These are phyloP conservation scores for Drosophila kambysellisi DNA, from an alignment of 2,888 invertebrate species.

Conservation along the genomic window DNA sequence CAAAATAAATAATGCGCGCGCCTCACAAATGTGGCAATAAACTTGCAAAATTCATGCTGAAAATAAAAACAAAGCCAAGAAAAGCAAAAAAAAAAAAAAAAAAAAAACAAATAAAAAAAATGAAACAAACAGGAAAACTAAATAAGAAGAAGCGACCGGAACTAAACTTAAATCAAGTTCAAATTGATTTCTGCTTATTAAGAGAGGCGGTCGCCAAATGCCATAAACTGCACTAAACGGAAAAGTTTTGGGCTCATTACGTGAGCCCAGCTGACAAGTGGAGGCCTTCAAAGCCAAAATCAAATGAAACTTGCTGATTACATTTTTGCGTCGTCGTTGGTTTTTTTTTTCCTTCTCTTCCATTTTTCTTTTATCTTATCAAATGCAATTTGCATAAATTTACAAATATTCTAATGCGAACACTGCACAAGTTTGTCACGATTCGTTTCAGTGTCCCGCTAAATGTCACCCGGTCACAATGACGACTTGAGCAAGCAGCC, in stretches of 20 bases:
- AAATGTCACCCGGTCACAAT: constrained; percentile 14
- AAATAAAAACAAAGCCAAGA: constrained; percentile 17
- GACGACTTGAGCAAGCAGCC: constrained; percentile 23
- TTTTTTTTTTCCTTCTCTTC: constrained; percentile 16
- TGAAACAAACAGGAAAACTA: constrained; percentile 31
- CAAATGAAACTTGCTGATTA: constrained; percentile 63
- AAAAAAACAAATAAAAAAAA: not conserved
- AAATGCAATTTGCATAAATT: constrained; percentile 68
- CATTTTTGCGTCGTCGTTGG: constrained; percentile 22
- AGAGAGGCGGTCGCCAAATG: constrained; percentile 18
- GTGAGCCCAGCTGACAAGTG: constrained; percentile 55
- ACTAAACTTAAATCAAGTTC: constrained; percentile 43
- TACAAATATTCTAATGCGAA: constrained; percentile 52
- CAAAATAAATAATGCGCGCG: constrained; percentile 63
- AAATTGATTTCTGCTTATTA: constrained; percentile 70
- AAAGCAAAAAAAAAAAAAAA: not conserved
- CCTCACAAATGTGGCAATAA: constrained; percentile 63
- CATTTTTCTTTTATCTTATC: constrained; percentile 41
- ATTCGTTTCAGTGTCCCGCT: not conserved
- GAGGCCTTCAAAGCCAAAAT: constrained; percentile 6
- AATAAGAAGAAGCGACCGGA: constrained; percentile 47
- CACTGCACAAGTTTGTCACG: constrained; percentile 22
- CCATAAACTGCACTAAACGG: constrained; percentile 51
- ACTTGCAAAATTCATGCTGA: constrained; percentile 56
- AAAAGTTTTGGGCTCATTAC: constrained; percentile 61